Evolutionary conservation across 2,797 vertebrate species (phyloP).

Genomic region (Rhynchonycteris naso): DNA sequence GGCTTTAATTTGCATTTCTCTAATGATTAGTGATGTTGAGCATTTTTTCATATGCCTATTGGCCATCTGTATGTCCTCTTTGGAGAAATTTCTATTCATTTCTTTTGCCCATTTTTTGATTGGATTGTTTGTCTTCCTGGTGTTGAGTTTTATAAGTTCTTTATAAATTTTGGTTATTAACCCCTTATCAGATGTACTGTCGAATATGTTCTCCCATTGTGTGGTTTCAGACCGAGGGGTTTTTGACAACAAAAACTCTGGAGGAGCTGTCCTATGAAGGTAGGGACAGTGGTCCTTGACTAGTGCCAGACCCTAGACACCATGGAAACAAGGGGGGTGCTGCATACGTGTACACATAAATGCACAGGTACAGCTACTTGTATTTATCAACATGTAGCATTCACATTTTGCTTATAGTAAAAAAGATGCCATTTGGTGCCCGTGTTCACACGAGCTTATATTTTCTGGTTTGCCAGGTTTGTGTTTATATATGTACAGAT

Average conservation of each 20-base stretch:
- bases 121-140: no score
- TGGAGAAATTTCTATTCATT: no score
- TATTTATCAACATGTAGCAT: neutral
- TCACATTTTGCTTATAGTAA: neutral
- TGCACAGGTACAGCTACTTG: neutral
- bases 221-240: neutral
- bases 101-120: no score
- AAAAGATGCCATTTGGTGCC: neutral
- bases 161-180: no score
- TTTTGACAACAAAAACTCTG: neutral
- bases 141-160: no score
- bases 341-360: no score
- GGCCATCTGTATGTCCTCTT: no score
- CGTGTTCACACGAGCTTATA: neutral
- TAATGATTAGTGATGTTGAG: no score
- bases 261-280: neutral
- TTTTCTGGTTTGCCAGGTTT: neutral
- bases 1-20: no score
- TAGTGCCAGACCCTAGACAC: neutral
- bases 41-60: no score
- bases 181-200: no score
- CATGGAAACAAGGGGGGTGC: neutral
- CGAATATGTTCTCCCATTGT: no score
- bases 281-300: fast-evolving
- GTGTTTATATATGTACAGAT: neutral